Evolutionary conservation across 1,140 invertebrate species (phyloP), one percentile per base, ranked within the genome.

Genomic region (Zaprionus kolodkinae): DNA sequence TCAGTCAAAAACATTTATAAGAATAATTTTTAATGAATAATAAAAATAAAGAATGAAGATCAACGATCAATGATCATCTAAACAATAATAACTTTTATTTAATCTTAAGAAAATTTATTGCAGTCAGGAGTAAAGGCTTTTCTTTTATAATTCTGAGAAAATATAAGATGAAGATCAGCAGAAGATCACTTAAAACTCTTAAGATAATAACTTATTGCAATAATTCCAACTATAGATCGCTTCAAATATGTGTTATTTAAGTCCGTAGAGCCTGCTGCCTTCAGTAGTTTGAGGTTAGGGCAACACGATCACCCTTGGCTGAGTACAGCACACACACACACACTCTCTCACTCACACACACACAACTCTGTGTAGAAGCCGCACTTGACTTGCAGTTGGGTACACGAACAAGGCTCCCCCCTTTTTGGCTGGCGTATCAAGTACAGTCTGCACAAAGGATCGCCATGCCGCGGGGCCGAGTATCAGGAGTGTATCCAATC

Each of bases 381-480:
- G 30, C 45, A 63, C 61, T 63, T 63, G 33, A 38, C n/a, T 30
- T 15, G n/a, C n/a, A n/a, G 17, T 33, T 25, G 25, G 6, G 6
- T 11, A 7, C 6, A 7, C 6, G 9, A 12, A 2, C 52, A 30
- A 15, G 21, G 3, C 27, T 30, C 27, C 17, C 27, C 27, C 52
- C 52, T 6, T 55, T 55, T 21, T 21, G 21, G 27, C 27, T 30
- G 12, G 27, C 1, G n/a, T 35, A 9, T 1, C n/a, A 70, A 52
- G 83, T 87, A 87, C 83, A 87, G 83, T 87, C 77, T 40, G 54
- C 65, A 45, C 48, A 68, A 76, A 87, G 75, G 82, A 87, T 87
- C 76, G 79, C n/a, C 27, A 57, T 6, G 38, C 38, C 12, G 38
- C 38, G 4, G 13, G 38, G 38, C n/a, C n/a, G 40, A 45, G 40